phyloP scores from a whole-genome alignment of 1,140 invertebrate species.

The Stratiolaelaps scimitus region DNA sequence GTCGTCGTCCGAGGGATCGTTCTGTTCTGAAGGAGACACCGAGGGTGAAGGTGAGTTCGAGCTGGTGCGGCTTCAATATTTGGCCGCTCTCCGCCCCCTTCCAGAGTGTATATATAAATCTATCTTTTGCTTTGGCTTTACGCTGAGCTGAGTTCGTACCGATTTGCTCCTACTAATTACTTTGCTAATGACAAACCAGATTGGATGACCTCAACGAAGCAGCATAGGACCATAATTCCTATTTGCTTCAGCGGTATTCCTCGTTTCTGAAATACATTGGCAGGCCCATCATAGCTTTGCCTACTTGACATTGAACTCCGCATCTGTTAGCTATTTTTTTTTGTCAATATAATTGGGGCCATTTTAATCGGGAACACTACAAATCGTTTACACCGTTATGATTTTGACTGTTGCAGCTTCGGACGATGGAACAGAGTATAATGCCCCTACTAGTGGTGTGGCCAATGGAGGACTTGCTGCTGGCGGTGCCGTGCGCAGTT shows the following conservation, averaged over 20 bases:
- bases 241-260: too few species aligned
- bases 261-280: too few species aligned
- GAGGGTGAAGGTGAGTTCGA: background rate
- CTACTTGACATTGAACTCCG: too few species aligned
- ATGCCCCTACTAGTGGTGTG: slow-evolving; percentile 40
- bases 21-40: slow-evolving; percentile 28
- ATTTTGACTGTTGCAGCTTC: slow-evolving; percentile 54
- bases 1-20: slow-evolving; percentile 42
- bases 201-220: too few species aligned
- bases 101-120: background rate
- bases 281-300: too few species aligned
- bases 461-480: slow-evolving; percentile 32
- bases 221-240: too few species aligned
- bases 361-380: slow-evolving; percentile 32
- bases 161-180: too few species aligned
- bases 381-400: slow-evolving; percentile 53
- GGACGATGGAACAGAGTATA: slow-evolving; percentile 47
- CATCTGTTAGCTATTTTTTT: too few species aligned
- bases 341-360: too few species aligned
- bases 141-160: background rate
- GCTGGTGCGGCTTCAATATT: slow-evolving; percentile 21
- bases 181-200: too few species aligned
- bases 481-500: slow-evolving; percentile 29
- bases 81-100: background rate
- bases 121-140: background rate